These are phyloP conservation scores for Pseudorectes ferrugineus DNA, from an alignment of 2,113 vertebrate species.

Conservation along the genomic window DNA sequence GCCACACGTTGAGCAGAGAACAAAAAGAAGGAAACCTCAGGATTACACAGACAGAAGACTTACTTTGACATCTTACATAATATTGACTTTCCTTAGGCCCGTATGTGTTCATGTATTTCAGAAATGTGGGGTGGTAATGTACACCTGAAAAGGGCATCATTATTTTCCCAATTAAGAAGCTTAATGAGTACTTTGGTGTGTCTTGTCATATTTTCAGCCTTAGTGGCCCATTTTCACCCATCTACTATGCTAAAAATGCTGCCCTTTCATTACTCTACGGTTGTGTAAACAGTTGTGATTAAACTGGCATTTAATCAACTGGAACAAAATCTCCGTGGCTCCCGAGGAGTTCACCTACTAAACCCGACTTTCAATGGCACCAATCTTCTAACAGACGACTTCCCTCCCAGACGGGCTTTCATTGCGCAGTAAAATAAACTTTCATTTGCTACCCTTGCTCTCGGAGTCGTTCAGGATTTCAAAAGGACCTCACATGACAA, in stretches of 20 bases:
- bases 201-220: background rate
- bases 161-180: constrained; percentile 10
- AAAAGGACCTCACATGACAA: background rate
- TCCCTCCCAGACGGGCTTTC: background rate
- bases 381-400: background rate
- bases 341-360: background rate
- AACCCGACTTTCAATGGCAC: background rate
- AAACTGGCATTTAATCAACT: background rate
- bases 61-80: background rate
- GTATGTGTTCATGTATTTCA: background rate
- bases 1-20: background rate
- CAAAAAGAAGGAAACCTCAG: background rate
- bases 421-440: background rate
- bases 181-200: background rate
- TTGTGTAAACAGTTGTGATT: constrained; percentile 5
- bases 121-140: background rate
- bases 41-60: background rate
- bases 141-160: background rate
- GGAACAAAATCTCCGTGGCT: background rate
- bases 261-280: background rate
- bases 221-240: background rate
- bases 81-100: background rate
- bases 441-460: background rate
- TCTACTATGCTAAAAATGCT: constrained; percentile 13
- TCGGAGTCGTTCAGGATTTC: background rate